These are phyloP conservation scores for Priocnemis perturbator DNA, from an alignment of 2,888 invertebrate species.

Conservation along the genomic window DNA sequence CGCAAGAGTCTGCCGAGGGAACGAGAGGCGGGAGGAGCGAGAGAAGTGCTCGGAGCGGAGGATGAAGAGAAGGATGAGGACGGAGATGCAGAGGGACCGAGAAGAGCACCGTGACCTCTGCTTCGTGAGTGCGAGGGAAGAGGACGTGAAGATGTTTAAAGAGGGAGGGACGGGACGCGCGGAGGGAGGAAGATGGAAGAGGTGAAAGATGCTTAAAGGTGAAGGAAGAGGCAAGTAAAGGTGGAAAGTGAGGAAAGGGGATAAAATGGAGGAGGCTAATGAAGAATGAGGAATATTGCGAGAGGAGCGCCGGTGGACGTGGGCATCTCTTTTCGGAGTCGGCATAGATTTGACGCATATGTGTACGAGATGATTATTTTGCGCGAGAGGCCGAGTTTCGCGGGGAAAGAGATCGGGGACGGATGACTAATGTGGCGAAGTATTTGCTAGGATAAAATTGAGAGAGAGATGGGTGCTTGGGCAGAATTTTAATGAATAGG, in stretches of 20 bases:
- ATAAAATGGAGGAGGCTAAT: constrained; percentile 16
- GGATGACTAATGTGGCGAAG: no score
- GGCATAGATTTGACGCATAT: no score
- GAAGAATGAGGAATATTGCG: constrained; percentile 2
- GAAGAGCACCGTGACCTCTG: constrained; percentile 50
- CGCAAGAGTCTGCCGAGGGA: no score
- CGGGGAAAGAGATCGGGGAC: no score
- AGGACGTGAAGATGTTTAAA: constrained; percentile 30
- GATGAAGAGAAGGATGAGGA: constrained; percentile 26
- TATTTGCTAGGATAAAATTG: no score
- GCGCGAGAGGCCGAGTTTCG: no score
- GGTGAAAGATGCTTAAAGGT: constrained; percentile 9
- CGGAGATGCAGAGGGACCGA: constrained; percentile 32
- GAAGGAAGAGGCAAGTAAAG: constrained; percentile 34
- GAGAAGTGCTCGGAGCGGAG: constrained; percentile 24
- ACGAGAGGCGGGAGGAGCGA: constrained; percentile 26
- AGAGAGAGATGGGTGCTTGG: no score
- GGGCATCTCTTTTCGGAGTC: no score
- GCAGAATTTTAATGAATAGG: no score
- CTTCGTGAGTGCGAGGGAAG: constrained; percentile 16
- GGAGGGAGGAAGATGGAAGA: constrained; percentile 9
- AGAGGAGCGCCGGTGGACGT: constrained; percentile 15
- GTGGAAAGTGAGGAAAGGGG: constrained; percentile 28
- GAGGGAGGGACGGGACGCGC: constrained; percentile 23
- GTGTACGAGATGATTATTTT: no score